Evolutionary conservation across 2,888 invertebrate genomes (phyloP), one percentile per base, ranked within the genome.

Genomic region (Drosophila yooni): DNA sequence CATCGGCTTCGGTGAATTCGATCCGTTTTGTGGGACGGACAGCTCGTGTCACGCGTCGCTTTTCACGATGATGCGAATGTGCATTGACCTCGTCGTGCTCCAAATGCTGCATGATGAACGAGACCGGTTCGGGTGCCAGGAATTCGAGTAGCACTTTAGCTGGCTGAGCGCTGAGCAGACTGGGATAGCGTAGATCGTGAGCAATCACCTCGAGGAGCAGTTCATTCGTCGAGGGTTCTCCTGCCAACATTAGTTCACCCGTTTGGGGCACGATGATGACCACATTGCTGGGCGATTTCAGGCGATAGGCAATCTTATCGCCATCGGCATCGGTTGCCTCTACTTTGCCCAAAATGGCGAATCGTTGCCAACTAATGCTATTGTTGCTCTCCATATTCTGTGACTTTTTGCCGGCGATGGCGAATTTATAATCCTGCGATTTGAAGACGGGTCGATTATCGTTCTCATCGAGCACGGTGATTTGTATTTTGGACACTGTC

Each of bases 11-110:
- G 1, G 97, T 96, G 92, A 98, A 98, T 91, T 98, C 98, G 79
- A 97, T 97, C 81, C 97, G 95, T 94, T 98, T 98, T 3, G 98
- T 98, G n/a, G 98, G 98, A 62, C 98, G 94, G n/a, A 98, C 97
- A 7, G 98, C 98, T 61, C 98, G 95, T 36, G 98, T 98, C 3
- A 97, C 97, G 60, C 97, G 95, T 52, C 97, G 94, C 92, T 97
- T 97, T 74, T 95, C 95, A 57, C 96, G 95, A 87, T 94, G 95
- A 92, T 96, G 95, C 62, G 94, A 93, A 84, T 94, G 93, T 8
- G 91, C 91, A 63, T 93, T 93, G 46, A 92, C 68, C 62, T 89
- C 88, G 92, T 95, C 93, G 82, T 94, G 92, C 65, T 93, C 93
- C 74, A 94, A 91, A 74, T 95, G 94, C 73, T 95, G 95, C 84